A percentile compares a stretch with the other conserved stretches of the same genome.
Evolutionary conservation across 2,797 vertebrate genomes (phyloP).

Genomic region (Macropodus opercularis): DNA sequence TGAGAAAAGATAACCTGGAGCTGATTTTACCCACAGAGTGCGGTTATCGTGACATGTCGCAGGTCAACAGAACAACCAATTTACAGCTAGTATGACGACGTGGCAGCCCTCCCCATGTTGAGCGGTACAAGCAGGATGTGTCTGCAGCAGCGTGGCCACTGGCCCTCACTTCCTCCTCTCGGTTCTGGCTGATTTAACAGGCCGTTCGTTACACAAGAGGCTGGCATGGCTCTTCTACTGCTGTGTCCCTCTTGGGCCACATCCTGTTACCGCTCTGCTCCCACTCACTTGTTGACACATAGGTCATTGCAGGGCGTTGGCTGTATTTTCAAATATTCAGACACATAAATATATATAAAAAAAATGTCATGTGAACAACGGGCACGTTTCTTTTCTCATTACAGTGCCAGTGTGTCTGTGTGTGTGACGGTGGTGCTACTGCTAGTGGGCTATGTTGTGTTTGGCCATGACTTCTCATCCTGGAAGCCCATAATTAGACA

Average conservation of each 20-base stretch:
- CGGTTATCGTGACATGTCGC: conserved; percentile 56
- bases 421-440: conserved; percentile 18
- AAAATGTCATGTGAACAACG: conserved; percentile 18
- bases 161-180: conserved; percentile 42
- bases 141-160: conserved; percentile 22
- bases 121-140: conserved; percentile 6
- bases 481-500: conserved; percentile 69
- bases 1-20: conserved; percentile 5
- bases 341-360: conserved; percentile 41
- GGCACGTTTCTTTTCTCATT: conserved; percentile 49
- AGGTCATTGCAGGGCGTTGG: conserved; percentile 70
- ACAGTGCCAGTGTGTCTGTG: conserved; percentile 20
- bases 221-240: conserved; percentile 48
- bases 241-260: conserved; percentile 59
- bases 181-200: conserved; percentile 49
- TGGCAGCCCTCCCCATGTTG: conserved; percentile 42
- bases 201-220: conserved; percentile 62
- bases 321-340: conserved; percentile 48
- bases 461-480: conserved; percentile 63
- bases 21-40: conserved; percentile 3
- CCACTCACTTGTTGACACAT: conserved; percentile 72
- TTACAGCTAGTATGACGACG: conserved; percentile 44
- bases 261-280: conserved; percentile 72
- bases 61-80: conserved; percentile 19
- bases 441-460: conserved; percentile 47